Conservation (phyloP, 2,888 invertebrate species). For the Mantis religiosa region DNA sequence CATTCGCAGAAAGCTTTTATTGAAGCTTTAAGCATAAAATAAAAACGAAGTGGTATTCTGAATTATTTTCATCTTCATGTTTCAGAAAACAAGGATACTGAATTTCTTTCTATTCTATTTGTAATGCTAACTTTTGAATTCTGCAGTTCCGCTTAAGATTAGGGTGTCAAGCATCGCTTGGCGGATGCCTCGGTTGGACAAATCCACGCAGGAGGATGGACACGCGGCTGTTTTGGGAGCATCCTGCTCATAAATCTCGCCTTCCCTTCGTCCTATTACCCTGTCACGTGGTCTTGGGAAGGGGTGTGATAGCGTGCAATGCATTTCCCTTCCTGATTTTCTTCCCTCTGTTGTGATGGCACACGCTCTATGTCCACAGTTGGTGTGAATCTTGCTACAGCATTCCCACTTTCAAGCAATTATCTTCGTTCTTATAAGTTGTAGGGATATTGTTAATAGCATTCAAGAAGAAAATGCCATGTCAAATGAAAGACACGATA, state of each 20-base stretch:
- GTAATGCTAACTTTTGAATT: neutral
- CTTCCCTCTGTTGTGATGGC: neutral
- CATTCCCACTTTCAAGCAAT: neutral
- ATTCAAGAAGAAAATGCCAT: too few relatives aligned
- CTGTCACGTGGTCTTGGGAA: neutral
- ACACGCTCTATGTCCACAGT: neutral
- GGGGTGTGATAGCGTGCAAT: neutral
- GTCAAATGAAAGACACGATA: too few relatives aligned
- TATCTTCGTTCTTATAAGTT: too few relatives aligned
- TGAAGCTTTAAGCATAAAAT: too few relatives aligned
- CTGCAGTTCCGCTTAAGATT: neutral
- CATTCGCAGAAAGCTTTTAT: too few relatives aligned
- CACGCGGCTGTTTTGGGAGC: neutral
- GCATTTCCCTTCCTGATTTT: neutral
- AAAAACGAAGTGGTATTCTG: too few relatives aligned
- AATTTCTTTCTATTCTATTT: too few relatives aligned
- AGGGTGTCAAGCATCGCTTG: neutral
- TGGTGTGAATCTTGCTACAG: neutral
- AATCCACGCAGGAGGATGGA: neutral
- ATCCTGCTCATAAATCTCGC: neutral
- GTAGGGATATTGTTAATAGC: too few relatives aligned
- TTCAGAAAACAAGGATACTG: too few relatives aligned
- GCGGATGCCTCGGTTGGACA: neutral
- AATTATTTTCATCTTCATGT: too few relatives aligned
- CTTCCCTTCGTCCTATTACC: neutral